phyloP scores from a whole-genome alignment of 1,140 invertebrate genomes.

The Zaprionus ghesquierei region DNA sequence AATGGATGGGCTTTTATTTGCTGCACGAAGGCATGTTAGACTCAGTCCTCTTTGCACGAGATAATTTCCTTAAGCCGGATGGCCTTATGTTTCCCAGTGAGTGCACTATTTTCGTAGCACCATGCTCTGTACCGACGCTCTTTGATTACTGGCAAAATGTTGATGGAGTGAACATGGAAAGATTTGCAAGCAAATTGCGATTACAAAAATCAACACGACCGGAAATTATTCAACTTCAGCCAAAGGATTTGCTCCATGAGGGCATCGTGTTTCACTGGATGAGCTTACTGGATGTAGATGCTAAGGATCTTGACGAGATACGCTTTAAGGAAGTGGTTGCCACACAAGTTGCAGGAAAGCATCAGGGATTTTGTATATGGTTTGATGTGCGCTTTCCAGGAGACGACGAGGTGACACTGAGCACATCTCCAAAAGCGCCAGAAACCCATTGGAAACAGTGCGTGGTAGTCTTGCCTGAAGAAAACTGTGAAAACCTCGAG shows the following conservation, averaged over 20 bases:
- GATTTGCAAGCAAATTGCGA: slow-evolving; percentile 84
- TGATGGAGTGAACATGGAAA: slow-evolving; percentile 84
- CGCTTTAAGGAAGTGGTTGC: slow-evolving; percentile 83
- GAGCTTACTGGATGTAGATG: slow-evolving; percentile 84
- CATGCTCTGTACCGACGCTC: slow-evolving; percentile 88
- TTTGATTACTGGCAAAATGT: slow-evolving; percentile 86
- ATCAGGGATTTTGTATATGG: slow-evolving; percentile 89
- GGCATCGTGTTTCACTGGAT: slow-evolving; percentile 85
- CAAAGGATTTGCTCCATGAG: slow-evolving; percentile 84
- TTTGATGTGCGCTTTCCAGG: slow-evolving; percentile 86
- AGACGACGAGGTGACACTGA: slow-evolving; percentile 84
- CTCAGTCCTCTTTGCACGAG: slow-evolving; percentile 94
- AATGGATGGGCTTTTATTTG: slow-evolving; percentile 99
- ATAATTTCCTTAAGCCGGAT: slow-evolving; percentile 93
- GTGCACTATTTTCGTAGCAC: slow-evolving; percentile 86
- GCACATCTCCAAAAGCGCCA: slow-evolving; percentile 89
- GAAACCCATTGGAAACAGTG: slow-evolving; percentile 99
- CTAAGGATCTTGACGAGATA: slow-evolving; percentile 83
- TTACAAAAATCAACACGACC: slow-evolving; percentile 84
- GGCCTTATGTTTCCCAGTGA: slow-evolving; percentile 88
- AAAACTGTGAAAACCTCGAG: slow-evolving; percentile 83
- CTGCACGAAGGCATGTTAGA: slow-evolving; percentile 99
- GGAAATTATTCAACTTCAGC: slow-evolving; percentile 83
- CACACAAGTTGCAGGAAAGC: slow-evolving; percentile 85
- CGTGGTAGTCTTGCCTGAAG: slow-evolving; percentile 88